Conservation (phyloP, 2,113 vertebrate genomes). For the Chlamydotis undulata region DNA sequence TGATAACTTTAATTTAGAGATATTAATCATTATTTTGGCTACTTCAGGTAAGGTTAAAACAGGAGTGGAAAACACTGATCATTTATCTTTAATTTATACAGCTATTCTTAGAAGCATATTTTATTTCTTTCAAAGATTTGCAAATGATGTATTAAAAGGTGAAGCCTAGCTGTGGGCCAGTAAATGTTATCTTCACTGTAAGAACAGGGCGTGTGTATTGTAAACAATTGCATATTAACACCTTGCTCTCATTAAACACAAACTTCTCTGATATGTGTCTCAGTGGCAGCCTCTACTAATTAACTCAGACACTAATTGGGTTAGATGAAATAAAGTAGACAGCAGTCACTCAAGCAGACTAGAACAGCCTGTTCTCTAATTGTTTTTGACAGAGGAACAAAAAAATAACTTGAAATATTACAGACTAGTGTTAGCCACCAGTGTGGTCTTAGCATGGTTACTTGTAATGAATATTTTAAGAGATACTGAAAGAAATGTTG, state of each 20-base stretch:
- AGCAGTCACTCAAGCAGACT: slow-evolving; percentile 55
- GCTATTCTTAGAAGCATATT: neutral
- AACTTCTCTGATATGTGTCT: slow-evolving; percentile 6
- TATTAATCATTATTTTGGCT: neutral
- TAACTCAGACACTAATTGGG: slow-evolving; percentile 41
- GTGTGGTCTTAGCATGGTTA: neutral
- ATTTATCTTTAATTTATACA: neutral
- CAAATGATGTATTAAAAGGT: neutral
- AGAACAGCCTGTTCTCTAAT: slow-evolving; percentile 47
- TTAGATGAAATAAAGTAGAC: slow-evolving; percentile 51
- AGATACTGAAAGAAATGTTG: neutral
- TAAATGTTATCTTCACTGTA: neutral
- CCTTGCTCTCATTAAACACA: neutral
- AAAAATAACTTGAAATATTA: slow-evolving; percentile 3
- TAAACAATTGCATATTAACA: slow-evolving; percentile 15
- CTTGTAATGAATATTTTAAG: neutral
- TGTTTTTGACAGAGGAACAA: slow-evolving; percentile 19
- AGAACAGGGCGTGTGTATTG: neutral
- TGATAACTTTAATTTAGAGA: neutral
- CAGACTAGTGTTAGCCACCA: neutral
- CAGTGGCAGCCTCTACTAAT: slow-evolving; percentile 34
- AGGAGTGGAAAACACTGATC: neutral
- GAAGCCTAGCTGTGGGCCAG: neutral
- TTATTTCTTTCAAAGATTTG: neutral
- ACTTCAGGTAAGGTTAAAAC: neutral